phyloP scores from a whole-genome alignment of 2,113 vertebrate genomes.

The Platysteira castanea region DNA sequence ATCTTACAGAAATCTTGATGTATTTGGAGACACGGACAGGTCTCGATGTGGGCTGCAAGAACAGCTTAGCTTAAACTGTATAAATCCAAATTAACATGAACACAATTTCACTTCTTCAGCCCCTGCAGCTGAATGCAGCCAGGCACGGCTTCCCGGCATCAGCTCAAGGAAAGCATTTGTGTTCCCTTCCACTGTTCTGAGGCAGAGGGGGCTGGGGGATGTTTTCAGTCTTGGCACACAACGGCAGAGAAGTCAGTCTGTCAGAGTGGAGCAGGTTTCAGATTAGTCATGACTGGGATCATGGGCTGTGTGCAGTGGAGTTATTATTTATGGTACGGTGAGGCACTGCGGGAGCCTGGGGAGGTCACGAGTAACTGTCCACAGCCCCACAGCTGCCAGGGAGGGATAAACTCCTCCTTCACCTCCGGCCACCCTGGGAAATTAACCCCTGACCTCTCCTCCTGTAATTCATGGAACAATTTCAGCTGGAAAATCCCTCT shows the following conservation, averaged over 20 bases:
- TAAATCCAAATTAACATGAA: background rate
- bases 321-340: conserved; percentile 23
- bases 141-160: background rate
- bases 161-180: background rate
- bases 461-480: background rate
- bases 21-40: background rate
- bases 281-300: conserved; percentile 35
- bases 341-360: background rate
- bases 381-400: background rate
- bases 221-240: background rate
- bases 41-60: background rate
- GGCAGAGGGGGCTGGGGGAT: background rate
- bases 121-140: background rate
- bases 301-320: conserved; percentile 15
- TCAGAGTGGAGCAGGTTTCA: background rate
- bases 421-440: background rate
- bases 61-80: background rate
- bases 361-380: background rate
- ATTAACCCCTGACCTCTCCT: background rate
- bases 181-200: background rate
- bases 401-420: background rate
- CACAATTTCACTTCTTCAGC: background rate
- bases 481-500: background rate
- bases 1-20: background rate
- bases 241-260: background rate